phyloP scores from a whole-genome alignment of 1,140 invertebrate genomes.

The Thaumatotibia leucotreta region DNA sequence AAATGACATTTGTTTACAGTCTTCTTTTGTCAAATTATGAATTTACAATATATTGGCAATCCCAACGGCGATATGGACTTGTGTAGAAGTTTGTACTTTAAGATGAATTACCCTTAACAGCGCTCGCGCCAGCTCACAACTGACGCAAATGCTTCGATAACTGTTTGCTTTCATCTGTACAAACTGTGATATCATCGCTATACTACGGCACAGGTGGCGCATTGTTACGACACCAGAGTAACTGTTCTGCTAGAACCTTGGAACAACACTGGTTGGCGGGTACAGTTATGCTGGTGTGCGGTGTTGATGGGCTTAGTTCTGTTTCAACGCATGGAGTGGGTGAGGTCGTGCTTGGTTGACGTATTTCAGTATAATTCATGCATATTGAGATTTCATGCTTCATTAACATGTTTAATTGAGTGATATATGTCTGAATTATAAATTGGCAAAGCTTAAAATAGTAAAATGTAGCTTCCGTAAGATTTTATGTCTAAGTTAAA shows the following conservation, averaged over 20 bases:
- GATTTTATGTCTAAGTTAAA: no score
- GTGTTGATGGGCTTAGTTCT: conserved; percentile 7
- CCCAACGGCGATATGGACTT: conserved; percentile 24
- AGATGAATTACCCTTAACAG: conserved; percentile 34
- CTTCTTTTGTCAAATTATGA: no score
- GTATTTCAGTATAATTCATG: not conserved
- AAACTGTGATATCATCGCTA: conserved; percentile 54
- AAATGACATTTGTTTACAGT: no score
- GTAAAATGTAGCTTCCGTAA: no score
- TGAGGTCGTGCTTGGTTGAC: not conserved
- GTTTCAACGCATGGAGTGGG: not conserved
- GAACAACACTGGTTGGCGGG: not conserved
- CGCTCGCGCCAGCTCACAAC: conserved; percentile 36
- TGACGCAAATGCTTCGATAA: conserved; percentile 43
- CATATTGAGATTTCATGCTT: not conserved
- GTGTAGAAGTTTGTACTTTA: conserved; percentile 28
- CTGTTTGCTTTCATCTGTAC: conserved; percentile 43
- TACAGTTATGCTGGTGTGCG: conserved; percentile 45
- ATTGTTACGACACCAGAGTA: not conserved
- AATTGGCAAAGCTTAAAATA: no score
- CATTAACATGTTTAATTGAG: not conserved
- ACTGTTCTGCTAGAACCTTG: not conserved
- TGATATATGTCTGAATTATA: no score
- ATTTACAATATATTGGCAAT: no score
- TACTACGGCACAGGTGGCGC: conserved; percentile 1